Percentiles rank a stretch among this genome's conserved stretches.
phyloP scores from a whole-genome alignment of 2,888 invertebrate genomes.

The Macaria notata region DNA sequence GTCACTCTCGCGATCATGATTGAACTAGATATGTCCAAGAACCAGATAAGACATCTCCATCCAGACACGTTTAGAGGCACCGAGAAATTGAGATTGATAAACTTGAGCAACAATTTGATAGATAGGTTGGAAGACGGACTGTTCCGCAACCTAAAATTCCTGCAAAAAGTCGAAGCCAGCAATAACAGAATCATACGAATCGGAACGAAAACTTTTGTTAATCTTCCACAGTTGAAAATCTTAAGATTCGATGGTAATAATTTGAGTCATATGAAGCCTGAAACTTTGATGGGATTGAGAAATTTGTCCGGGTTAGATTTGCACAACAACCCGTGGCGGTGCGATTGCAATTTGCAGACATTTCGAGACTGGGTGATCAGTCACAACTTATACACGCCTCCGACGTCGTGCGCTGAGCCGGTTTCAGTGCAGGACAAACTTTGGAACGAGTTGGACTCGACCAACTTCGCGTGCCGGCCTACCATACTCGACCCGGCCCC shows the following conservation, averaged over 20 bases:
- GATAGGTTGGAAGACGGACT: conserved; percentile 87
- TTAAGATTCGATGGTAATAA: conserved; percentile 90
- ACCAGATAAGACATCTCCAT: conserved; percentile 85
- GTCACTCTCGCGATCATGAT: conserved; percentile 89
- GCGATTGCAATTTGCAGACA: conserved; percentile 91
- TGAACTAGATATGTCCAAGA: conserved; percentile 91
- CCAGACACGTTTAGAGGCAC: conserved; percentile 88
- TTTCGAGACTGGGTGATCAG: conserved; percentile 90
- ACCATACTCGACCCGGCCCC: conserved; percentile 86
- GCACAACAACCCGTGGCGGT: conserved; percentile 93
- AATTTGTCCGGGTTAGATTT: conserved; percentile 89
- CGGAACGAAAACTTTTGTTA: conserved; percentile 86
- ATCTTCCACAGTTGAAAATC: conserved; percentile 85
- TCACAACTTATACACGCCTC: conserved; percentile 88
- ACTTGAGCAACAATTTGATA: conserved; percentile 89
- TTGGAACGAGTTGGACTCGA: conserved; percentile 88
- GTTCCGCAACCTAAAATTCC: conserved; percentile 87
- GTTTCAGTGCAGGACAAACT: conserved; percentile 84
- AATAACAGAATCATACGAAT: conserved; percentile 89
- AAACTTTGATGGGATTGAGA: conserved; percentile 85
- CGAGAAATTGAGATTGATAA: conserved; percentile 86
- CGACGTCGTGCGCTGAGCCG: conserved; percentile 89
- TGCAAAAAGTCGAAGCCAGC: conserved; percentile 90
- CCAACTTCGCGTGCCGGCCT: conserved; percentile 92
- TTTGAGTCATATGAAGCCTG: conserved; percentile 85